Conservation (phyloP, 2,888 invertebrate genomes). For the Eupithecia centaureata region DNA sequence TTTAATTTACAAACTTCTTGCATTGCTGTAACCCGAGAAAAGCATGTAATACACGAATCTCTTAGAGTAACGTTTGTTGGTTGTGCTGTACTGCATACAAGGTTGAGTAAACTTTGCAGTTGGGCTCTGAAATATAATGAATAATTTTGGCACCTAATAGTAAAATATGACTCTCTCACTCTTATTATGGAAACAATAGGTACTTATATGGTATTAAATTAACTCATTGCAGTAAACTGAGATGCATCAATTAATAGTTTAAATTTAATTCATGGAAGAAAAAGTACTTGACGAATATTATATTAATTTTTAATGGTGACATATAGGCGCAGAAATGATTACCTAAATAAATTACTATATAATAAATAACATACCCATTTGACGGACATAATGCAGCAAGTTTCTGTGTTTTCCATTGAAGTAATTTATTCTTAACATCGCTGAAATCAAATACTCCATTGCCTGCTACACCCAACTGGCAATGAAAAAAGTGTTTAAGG, state of each 20-base stretch:
- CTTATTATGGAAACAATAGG: too few species aligned
- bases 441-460: constrained; percentile 76
- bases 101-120: constrained; percentile 82
- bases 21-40: constrained; percentile 82
- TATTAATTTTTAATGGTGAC: too few species aligned
- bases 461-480: constrained; percentile 66
- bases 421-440: constrained; percentile 77
- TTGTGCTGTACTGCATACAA: constrained; percentile 87
- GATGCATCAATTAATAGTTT: not conserved
- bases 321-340: too few species aligned
- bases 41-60: constrained; percentile 87
- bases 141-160: not conserved
- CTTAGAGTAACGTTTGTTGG: constrained; percentile 81
- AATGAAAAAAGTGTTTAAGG: constrained; percentile 28
- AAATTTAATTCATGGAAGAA: constrained; percentile 31
- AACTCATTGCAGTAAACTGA: not conserved
- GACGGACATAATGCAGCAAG: constrained; percentile 73
- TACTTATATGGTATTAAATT: not conserved
- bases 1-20: constrained; percentile 60
- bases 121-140: constrained; percentile 57
- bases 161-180: too few species aligned
- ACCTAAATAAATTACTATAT: not conserved
- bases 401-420: constrained; percentile 80
- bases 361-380: constrained; percentile 61
- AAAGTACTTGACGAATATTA: too few species aligned